Evolutionary conservation across 2,797 vertebrate genomes (phyloP), one percentile per base, ranked within the genome.

Genomic region (Florisuga fusca): DNA sequence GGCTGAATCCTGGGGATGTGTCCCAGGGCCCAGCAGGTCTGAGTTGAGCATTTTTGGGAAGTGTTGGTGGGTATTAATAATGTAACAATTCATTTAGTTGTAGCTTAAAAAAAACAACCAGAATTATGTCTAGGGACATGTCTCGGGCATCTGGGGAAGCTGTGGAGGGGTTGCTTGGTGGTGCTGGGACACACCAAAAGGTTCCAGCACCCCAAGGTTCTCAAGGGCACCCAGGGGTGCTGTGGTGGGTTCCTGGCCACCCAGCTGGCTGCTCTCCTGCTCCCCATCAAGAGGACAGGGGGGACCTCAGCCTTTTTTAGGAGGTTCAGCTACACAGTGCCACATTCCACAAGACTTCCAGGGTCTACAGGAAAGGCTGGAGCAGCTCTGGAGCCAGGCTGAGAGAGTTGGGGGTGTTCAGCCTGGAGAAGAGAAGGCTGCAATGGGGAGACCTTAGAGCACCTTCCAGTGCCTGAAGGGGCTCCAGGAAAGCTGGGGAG

Each of bases 271-370:
- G 1, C 31, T 18, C n/a, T 23, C 50, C 38, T 11, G 0, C 13
- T 55, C 31, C 15, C 54, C 38, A n/a, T 57, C 27, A 9, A 6
- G 17, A 22, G 36, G 27, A 31, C 10, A 5, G 27, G 14, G 27
- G 43, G 6, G 3, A 7, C 6, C 27, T 77, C 33, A 46, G 9
- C 48, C 26, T 19, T 1, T 23, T 3, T 5, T 21, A 9, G 27
- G 19, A 15, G 17, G 41, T 29, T 57, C 36, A 26, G 27, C 66
- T 8, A 0, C 26, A 1, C 0, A 0, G n/a, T 10, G 20, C 64
- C 33, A 20, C 79, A 36, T 5, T 46, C 73, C 5, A 0, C 46
- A 20, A 12, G 23, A 6, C 46, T 25, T 33, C 78, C 61, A 2
- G 20, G 22, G 46, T 21, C 45, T 46, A 48, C 46, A 48, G 10